Evolutionary conservation across 2,797 vertebrate species (phyloP), one percentile per base, ranked within the genome.

Genomic region (Passerculus sandwichensis): DNA sequence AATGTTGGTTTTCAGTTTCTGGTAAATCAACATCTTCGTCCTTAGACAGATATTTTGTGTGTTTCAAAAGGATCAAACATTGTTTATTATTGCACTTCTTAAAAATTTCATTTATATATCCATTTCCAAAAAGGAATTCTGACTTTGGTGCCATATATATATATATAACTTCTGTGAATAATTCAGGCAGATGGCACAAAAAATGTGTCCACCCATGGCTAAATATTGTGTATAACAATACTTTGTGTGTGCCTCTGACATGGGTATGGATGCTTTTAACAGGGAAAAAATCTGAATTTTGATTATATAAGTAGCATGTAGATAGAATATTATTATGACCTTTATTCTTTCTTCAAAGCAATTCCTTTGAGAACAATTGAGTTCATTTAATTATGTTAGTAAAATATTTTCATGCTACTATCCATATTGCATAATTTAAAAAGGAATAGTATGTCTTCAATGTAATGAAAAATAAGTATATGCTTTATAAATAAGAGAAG

Each of bases 11-110:
- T 94, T 89, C 7, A 66, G 12, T 44, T 93, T 87, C 64, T 75
- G 42, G 26, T 88, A 77, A 88, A 76, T 67, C 76, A 77, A 27
- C 17, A 22, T 16, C 34, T 67, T 70, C 5, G 0, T 47, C 19
- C 34, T 65, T 60, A 40, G 48, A 73, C 3, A 56, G 34, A 29
- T 61, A 21, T 54, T 89, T 74, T 47, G 5, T 51, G 5, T 61
- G 14, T 61, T 80, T 56, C 36, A 67, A 29, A 19, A 32, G 29
- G 66, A 60, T 62, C 25, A 62, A 67, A 51, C 6, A 10, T 40
- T 66, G 10, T 36, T 85, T 77, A 15, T 76, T 70, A 13, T 27
- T 0, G 0, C 13, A 21, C 5, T 34, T 71, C 38, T 3, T 0
- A 30, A 61, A 53, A 15, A 11, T 19, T 38, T 89, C 9, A 77